Evolutionary conservation across 2,113 vertebrate species (phyloP).

Genomic region (Thalassarche chlororhynchos): DNA sequence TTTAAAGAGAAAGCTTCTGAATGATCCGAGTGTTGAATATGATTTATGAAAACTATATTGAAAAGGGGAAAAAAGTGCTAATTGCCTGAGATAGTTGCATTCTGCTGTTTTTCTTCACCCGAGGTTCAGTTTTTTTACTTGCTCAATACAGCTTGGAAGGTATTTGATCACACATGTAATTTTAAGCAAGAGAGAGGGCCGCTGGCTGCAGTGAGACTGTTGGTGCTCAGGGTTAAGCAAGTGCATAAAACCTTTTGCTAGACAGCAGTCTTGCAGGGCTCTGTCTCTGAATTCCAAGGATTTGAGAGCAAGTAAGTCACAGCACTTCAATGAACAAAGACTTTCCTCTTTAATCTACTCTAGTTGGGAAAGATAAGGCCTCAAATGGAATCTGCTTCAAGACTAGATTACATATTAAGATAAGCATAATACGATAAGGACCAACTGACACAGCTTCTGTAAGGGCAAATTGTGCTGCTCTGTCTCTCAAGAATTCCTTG

Average conservation of each 20-base stretch:
- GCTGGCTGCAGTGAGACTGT: neutral
- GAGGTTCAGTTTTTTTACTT: neutral
- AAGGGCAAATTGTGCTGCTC: constrained; percentile 9
- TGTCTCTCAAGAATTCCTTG: constrained; percentile 1
- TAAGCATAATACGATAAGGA: constrained; percentile 37
- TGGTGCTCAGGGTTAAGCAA: neutral
- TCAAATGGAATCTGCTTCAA: constrained; percentile 56
- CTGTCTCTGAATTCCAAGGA: constrained; percentile 43
- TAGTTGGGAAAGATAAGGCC: constrained; percentile 50
- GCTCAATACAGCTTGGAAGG: neutral
- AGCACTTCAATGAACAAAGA: constrained; percentile 54
- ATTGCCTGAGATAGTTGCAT: neutral
- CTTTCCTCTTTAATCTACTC: constrained; percentile 56
- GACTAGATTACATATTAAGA: constrained; percentile 68
- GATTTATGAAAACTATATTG: neutral
- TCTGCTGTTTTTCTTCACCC: neutral
- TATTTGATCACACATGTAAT: neutral
- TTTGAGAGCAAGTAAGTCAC: constrained; percentile 38
- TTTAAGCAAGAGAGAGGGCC: neutral
- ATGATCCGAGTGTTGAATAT: neutral
- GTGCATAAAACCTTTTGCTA: neutral
- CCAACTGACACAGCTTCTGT: constrained; percentile 48
- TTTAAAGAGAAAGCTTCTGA: neutral
- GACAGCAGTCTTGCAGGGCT: neutral
- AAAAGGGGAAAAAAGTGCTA: neutral